These are phyloP conservation scores for Cancer borealis DNA, from an alignment of 2,888 invertebrate genomes.

Conservation along the genomic window DNA sequence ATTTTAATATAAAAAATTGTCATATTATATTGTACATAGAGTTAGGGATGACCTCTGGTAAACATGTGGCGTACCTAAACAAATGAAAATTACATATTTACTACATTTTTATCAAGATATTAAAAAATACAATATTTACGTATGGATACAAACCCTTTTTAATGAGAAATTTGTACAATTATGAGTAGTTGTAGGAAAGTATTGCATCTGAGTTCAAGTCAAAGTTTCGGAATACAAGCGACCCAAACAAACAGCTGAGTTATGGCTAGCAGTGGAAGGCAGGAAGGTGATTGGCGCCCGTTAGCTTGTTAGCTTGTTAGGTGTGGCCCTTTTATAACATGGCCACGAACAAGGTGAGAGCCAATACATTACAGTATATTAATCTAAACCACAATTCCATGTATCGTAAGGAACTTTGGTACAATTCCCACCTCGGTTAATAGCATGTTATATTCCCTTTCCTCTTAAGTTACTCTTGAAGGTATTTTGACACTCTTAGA, in stretches of 20 bases:
- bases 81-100: not conserved
- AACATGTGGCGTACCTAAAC: not conserved
- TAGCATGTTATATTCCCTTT: not conserved
- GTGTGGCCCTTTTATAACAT: conserved; percentile 48
- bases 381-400: not conserved
- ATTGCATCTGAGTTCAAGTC: not conserved
- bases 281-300: not conserved
- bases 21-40: not conserved
- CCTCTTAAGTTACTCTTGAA: no score
- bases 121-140: no score
- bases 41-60: not conserved
- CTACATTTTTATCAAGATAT: not conserved
- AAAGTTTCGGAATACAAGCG: not conserved
- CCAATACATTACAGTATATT: not conserved
- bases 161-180: no score
- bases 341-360: conserved; percentile 66
- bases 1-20: not conserved
- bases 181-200: not conserved
- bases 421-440: not conserved
- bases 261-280: conserved; percentile 39
- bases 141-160: no score
- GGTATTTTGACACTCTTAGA: no score
- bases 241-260: conserved; percentile 62
- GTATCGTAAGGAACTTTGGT: not conserved
- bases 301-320: conserved; percentile 25